Conservation (phyloP, 2,888 invertebrate genomes). For the Teleiodes luculella region DNA sequence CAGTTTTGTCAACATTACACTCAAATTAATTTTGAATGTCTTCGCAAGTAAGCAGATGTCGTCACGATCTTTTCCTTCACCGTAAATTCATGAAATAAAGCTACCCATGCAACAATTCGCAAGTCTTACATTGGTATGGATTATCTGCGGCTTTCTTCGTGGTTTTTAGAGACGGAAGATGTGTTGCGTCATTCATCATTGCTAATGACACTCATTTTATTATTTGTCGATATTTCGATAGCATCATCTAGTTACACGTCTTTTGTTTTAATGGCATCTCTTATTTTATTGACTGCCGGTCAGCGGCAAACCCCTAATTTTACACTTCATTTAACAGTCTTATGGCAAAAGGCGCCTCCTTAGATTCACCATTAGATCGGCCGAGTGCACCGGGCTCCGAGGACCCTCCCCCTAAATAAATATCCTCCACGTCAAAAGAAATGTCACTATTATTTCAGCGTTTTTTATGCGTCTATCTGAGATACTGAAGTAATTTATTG, state of each 20-base stretch:
- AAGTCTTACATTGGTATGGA: too few species aligned
- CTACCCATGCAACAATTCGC: too few species aligned
- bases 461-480: not conserved
- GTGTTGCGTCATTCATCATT: too few species aligned
- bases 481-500: slow-evolving; percentile 1
- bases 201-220: too few species aligned
- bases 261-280: slow-evolving; percentile 19
- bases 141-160: too few species aligned
- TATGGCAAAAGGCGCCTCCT: slow-evolving; percentile 63
- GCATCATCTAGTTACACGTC: slow-evolving; percentile 9
- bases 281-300: slow-evolving; percentile 38
- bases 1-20: too few species aligned
- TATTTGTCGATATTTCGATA: not conserved
- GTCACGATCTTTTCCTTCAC: too few species aligned
- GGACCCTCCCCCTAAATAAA: slow-evolving; percentile 47
- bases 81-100: too few species aligned
- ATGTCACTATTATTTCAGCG: slow-evolving; percentile 16
- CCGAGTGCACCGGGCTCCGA: slow-evolving; percentile 24
- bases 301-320: slow-evolving; percentile 69
- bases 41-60: too few species aligned
- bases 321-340: slow-evolving; percentile 72
- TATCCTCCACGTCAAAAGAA: slow-evolving; percentile 46
- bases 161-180: too few species aligned
- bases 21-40: too few species aligned
- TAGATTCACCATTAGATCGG: slow-evolving; percentile 65